Conservation (phyloP, 2,113 vertebrate genomes). For the Zosterops hypoxanthus region DNA sequence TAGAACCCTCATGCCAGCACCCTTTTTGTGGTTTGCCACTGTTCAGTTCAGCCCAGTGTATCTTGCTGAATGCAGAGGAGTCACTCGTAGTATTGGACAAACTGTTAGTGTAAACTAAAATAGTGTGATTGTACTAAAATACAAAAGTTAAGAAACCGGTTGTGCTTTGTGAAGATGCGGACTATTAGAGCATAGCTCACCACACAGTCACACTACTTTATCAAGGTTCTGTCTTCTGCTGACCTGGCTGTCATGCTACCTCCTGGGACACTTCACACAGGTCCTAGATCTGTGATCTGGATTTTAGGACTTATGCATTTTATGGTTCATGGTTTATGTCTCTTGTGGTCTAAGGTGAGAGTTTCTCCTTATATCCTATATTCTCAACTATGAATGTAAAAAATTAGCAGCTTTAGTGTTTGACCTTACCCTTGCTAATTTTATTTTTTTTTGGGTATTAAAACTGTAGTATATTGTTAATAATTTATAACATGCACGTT, state of each 20-base stretch:
- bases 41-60: background rate
- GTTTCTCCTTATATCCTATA: background rate
- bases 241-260: background rate
- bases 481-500: background rate
- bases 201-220: background rate
- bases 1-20: background rate
- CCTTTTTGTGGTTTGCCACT: background rate
- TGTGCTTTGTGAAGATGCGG: background rate
- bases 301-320: background rate
- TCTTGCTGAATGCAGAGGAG: background rate
- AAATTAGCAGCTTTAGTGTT: background rate
- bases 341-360: background rate
- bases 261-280: background rate
- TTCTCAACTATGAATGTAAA: background rate
- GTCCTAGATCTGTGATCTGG: background rate
- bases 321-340: background rate
- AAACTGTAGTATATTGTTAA: background rate
- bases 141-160: background rate
- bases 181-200: background rate
- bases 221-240: background rate
- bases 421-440: background rate
- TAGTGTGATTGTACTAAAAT: background rate
- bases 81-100: background rate
- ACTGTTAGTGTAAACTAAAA: background rate
- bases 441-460: background rate